Percentiles rank a stretch among this genome's conserved stretches.
These are phyloP conservation scores for Apostichopus japonicus DNA, from an alignment of 35 echinoderm and acorn worm genomes.

Conservation along the genomic window DNA sequence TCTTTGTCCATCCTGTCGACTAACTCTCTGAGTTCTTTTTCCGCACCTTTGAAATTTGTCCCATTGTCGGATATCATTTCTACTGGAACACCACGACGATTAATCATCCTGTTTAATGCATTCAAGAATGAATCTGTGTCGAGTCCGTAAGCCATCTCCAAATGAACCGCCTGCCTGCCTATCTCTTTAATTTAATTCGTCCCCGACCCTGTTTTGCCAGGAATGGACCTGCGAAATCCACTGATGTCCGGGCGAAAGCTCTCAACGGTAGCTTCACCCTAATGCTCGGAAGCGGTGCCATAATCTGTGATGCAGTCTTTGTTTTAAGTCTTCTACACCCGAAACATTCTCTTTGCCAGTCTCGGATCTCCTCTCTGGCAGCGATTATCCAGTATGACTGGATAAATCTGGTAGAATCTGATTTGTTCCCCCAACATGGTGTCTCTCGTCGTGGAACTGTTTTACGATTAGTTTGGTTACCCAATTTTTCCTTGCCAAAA, in stretches of 20 bases:
- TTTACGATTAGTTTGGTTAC: constrained; percentile 63
- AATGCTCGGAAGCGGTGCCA: constrained; percentile 31
- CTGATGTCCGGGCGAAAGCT: constrained; percentile 22
- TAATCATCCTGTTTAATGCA: no score
- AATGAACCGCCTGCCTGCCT: constrained; percentile 22
- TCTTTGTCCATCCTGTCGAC: neutral
- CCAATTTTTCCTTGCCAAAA: constrained; percentile 47
- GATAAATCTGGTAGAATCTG: constrained; percentile 36
- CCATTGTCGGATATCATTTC: constrained; percentile 25
- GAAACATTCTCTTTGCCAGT: constrained; percentile 15
- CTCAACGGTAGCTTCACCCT: constrained; percentile 37
- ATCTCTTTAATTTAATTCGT: constrained; percentile 30
- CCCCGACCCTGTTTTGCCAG: constrained; percentile 58
- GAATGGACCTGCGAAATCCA: constrained; percentile 46
- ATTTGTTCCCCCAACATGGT: constrained; percentile 56
- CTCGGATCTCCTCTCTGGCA: constrained; percentile 59
- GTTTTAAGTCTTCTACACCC: neutral
- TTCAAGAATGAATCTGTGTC: no score
- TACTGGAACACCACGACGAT: neutral
- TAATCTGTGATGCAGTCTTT: constrained; percentile 19
- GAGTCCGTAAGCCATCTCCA: constrained; percentile 42
- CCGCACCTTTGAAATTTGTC: neutral
- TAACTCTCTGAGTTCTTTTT: neutral
- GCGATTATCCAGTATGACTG: constrained; percentile 36
- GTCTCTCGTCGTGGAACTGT: constrained; percentile 45